Evolutionary conservation across 2,113 vertebrate genomes (phyloP), one percentile per base, ranked within the genome.

Genomic region (Oryzias melastigma): DNA sequence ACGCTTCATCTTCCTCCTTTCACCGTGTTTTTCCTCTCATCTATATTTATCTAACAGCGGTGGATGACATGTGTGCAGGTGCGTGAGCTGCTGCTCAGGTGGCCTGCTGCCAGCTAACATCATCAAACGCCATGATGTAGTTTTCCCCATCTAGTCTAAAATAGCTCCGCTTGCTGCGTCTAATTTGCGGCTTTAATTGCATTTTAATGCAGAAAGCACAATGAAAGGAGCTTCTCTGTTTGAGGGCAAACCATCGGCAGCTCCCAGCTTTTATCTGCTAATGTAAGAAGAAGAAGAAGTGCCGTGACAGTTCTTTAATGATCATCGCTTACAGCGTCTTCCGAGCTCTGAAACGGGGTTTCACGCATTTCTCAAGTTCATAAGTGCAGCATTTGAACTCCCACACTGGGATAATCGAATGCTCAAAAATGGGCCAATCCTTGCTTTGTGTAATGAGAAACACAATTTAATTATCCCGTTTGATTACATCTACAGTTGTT

Each of bases 41-140:
- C 67, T 67, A 22, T 73, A 58, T 77, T 73, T 71, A 65, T 80
- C 45, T 29, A 56, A 44, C 24, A 35, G 49, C 47, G 44, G 40
- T 0, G 7, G 52, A 62, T 69, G 63, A 76, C 47, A 52, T 22
- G 58, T 5, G 1, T 25, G 55, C 25, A 16, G 43, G 43, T 44
- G 43, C 6, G 43, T 17, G 46, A 65, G 57, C 24, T 1, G 22
- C 1, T 41, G 20, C 62, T 53, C 14, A 4, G 55, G 51, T 56
- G 61, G 50, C 58, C n/a, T 1, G 4, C 58, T 61, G 53, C 66
- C 47, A 58, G 4, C 16, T 27, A 14, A 41, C 54, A 51, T 24
- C 55, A 40, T 27, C 42, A 51, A 57, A 20, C 50, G 42, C 44
- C 18, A 52, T 45, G 0, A 65, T 35, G 64, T 45, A 48, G 41